Conservation (phyloP, 2,888 invertebrate species). For the Lepetodrilus schrolli region DNA sequence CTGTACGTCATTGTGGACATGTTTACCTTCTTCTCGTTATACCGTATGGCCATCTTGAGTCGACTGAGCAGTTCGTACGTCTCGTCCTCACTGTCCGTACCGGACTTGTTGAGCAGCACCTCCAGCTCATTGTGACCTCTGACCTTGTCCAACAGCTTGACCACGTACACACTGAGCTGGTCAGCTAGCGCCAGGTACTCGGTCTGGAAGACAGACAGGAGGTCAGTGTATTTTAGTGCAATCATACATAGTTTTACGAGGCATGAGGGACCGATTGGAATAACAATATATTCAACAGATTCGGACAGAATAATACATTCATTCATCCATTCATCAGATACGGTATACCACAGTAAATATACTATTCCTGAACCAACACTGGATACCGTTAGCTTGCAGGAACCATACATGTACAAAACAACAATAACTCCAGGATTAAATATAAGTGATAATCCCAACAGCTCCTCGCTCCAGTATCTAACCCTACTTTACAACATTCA, state of each 20-base stretch:
- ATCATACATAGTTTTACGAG: too few species aligned
- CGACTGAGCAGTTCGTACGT: conserved; percentile 62
- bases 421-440: too few species aligned
- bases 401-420: too few species aligned
- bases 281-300: too few species aligned
- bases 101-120: conserved; percentile 65
- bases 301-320: background rate
- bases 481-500: too few species aligned
- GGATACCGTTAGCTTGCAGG: too few species aligned
- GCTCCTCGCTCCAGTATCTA: too few species aligned
- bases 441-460: too few species aligned
- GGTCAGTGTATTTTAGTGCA: too few species aligned
- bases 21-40: conserved; percentile 71
- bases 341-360: background rate
- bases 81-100: conserved; percentile 56
- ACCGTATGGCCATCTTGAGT: conserved; percentile 68
- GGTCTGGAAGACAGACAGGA: conserved; percentile 64
- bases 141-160: conserved; percentile 69
- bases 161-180: conserved; percentile 67
- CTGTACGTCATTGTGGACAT: too few species aligned
- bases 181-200: conserved; percentile 66
- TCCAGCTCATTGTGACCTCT: conserved; percentile 70
- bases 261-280: too few species aligned
- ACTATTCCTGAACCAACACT: too few species aligned
- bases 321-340: background rate